Evolutionary conservation across 2,113 vertebrate genomes (phyloP), one percentile per base, ranked within the genome.

Genomic region (Aspiorhynchus laticeps): DNA sequence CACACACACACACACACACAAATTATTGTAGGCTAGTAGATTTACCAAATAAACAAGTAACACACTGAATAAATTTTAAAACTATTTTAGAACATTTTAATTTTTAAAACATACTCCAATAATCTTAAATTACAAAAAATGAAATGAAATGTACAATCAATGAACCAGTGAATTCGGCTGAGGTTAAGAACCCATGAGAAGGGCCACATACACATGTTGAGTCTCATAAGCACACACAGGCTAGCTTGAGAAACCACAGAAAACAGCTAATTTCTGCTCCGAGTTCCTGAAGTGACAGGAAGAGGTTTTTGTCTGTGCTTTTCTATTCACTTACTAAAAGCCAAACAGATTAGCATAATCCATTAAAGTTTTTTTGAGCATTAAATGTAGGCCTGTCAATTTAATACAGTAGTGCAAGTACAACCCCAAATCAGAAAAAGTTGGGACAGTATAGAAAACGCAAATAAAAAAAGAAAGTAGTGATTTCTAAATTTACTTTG

Each of bases 271-370:
- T 43, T 24, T 43, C 38, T 74, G 36, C 36, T n/a, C 24, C 7
- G 73, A 75, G 24, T 41, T 46, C 41, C 73, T 46, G n/a, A 75
- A 28, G 73, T 75, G 73, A 26, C 73, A 75, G 73, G 41, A 75
- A 26, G 38, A 75, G 73, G 24, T 75, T 75, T 73, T 28, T 75
- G 24, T 26, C 73, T 28, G 73, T 1, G n/a, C 41, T 46, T 41
- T 33, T 53, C 36, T 21, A 33, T 78, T 78, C 46, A 31, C 75
- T 78, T 78, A 73, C 7, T 38, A 53, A 78, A 78, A 78, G 46
- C 53, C 51, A 80, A 61, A 33, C 9, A 59, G 33, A 80, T 80
- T 59, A n/a, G 53, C 78, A 38, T 61, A 61, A 80, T 38, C 28
- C 33, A 43, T 15, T 48, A 75, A 56, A 3, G 51, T 80, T 11